Base-by-base conservation (phyloP, 1,140 invertebrate genomes). In the Eurosta solidaginis region DNA sequence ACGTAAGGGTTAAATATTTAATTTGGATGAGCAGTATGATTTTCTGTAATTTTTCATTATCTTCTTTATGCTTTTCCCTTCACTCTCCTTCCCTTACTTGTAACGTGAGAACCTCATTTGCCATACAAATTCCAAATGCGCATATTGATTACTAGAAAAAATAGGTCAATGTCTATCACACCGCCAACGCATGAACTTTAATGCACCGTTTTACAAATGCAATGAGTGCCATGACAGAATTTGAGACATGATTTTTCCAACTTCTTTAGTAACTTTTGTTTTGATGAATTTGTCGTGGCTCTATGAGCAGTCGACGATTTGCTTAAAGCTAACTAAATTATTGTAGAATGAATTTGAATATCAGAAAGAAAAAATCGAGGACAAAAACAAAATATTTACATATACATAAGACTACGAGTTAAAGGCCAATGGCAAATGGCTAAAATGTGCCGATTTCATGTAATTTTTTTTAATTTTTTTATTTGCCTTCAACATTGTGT, bases 401-500 rank as follows among this genome's bases (percentile, higher is more conserved):
- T n/a, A n/a, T n/a, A n/a, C n/a, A n/a, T n/a, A n/a, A n/a, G n/a
- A n/a, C n/a, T n/a, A n/a, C 22, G 40, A 68, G 59, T 68, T 68
- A 68, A 68, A 68, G 59, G 59, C 36, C 59, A 68, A 68, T 68
- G 59, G 33, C 59, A 68, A 68, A 40, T n/a, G 1, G 68, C 49
- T 42, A 44, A 79, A 76, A 80, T 52, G 80, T 81, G 77, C 68
- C 75, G 76, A 79, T 78, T 74, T 76, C 59, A 76, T 22, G 50
- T 77, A 76, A 73, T 74, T 77, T 79, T 73, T 79, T 40, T 80
- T 47, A 78, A 80, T 80, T 81, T 79, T 76, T 79, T 78, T 79
- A 42, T 52, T 79, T 40, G 5, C 20, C n/a, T 36, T 68, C 59
- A n/a, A n/a, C n/a, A n/a, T n/a, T n/a, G 33, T 68, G 59, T 20